These are phyloP conservation scores for Pteropus rufus DNA, from an alignment of 2,797 vertebrate genomes.

Conservation along the genomic window DNA sequence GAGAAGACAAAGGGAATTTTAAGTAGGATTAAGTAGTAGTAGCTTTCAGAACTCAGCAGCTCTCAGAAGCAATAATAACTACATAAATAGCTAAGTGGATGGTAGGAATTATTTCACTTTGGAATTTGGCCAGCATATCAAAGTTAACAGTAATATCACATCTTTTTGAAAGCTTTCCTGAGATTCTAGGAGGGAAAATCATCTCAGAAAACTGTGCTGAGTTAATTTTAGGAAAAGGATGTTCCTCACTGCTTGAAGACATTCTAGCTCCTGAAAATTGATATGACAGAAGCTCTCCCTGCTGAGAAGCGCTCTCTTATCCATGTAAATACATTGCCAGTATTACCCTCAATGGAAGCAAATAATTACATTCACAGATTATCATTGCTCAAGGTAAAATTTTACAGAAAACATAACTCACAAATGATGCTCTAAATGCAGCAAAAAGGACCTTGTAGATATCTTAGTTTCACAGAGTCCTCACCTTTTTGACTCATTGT, in stretches of 20 bases:
- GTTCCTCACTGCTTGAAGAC: conserved; percentile 47
- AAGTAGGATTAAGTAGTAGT: conserved; percentile 72
- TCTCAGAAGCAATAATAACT: conserved; percentile 70
- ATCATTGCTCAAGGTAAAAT: not conserved
- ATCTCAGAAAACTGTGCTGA: conserved; percentile 32
- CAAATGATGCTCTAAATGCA: not conserved
- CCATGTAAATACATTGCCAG: conserved; percentile 40
- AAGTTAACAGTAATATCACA: conserved; percentile 58
- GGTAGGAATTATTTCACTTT: conserved; percentile 63
- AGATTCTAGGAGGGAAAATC: conserved; percentile 22
- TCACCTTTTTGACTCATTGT: not conserved
- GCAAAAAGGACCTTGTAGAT: not conserved
- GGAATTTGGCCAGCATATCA: conserved; percentile 65
- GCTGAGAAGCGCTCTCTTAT: conserved; percentile 20
- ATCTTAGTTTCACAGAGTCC: not conserved
- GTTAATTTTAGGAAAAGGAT: conserved; percentile 41
- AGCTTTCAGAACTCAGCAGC: conserved; percentile 66
- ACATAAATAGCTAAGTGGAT: conserved; percentile 71
- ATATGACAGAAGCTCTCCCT: conserved; percentile 15
- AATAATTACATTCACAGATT: conserved; percentile 32
- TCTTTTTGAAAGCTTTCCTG: conserved; percentile 66
- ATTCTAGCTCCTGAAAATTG: conserved; percentile 38
- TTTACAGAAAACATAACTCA: not conserved
- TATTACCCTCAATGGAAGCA: not conserved
- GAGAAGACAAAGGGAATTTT: conserved; percentile 74